Conservation (phyloP, 2,797 vertebrate species). For the Epinephelus coioides region DNA sequence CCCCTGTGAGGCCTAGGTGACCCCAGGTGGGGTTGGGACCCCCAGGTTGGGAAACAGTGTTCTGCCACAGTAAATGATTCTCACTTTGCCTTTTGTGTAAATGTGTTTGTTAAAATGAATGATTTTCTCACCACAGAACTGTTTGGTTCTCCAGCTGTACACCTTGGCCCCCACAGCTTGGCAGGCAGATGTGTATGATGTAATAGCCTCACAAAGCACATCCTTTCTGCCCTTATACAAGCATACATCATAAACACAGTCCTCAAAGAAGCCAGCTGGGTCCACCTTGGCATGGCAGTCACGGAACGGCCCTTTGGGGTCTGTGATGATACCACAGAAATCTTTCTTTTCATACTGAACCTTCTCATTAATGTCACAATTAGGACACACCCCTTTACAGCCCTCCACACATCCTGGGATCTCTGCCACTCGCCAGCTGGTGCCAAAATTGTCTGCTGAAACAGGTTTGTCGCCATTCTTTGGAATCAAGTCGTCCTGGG, state of each 20-base stretch:
- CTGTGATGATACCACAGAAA: constrained; percentile 80
- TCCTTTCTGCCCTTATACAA: constrained; percentile 74
- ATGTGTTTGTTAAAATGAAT: background rate
- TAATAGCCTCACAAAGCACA: constrained; percentile 79
- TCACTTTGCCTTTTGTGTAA: background rate
- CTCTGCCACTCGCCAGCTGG: constrained; percentile 79
- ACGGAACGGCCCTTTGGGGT: constrained; percentile 80
- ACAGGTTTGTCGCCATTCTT: constrained; percentile 51
- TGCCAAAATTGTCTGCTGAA: constrained; percentile 59
- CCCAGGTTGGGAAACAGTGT: too few relatives aligned
- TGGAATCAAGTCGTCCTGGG: constrained; percentile 76
- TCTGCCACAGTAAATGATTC: background rate
- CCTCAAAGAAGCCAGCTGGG: constrained; percentile 72
- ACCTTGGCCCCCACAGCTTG: constrained; percentile 76
- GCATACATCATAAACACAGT: constrained; percentile 85
- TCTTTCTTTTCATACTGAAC: constrained; percentile 60
- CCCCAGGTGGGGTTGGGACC: too few relatives aligned
- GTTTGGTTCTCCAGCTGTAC: constrained; percentile 78
- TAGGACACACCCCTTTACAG: constrained; percentile 70
- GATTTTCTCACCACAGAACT: constrained; percentile 83
- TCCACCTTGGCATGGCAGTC: constrained; percentile 78
- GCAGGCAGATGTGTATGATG: constrained; percentile 81
- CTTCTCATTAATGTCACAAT: constrained; percentile 68
- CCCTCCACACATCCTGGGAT: constrained; percentile 74
- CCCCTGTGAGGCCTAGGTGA: too few relatives aligned